phyloP scores from a whole-genome alignment of 2,888 invertebrate species.

The Conops quadrifasciatus region DNA sequence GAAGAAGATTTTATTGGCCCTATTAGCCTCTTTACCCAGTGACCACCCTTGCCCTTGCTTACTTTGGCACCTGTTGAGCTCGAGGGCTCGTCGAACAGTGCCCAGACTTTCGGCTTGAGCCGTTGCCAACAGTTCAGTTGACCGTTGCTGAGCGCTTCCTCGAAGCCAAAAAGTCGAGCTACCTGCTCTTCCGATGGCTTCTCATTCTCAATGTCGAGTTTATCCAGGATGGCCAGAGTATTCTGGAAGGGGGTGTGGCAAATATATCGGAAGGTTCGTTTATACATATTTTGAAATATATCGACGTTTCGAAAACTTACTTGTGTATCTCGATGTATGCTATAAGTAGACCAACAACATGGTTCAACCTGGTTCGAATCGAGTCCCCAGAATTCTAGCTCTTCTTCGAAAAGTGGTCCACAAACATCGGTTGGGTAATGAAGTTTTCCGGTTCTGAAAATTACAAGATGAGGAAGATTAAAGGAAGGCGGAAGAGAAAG shows the following conservation, averaged over 20 bases:
- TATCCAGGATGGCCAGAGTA: slow-evolving; percentile 93
- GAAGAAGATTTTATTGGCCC: no score
- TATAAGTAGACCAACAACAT: slow-evolving; percentile 98
- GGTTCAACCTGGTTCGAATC: slow-evolving; percentile 98
- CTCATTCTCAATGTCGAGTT: slow-evolving; percentile 93
- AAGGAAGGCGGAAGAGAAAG: not conserved
- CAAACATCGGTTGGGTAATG: slow-evolving; percentile 98
- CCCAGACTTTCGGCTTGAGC: slow-evolving; percentile 91
- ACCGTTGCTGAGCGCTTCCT: slow-evolving; percentile 83
- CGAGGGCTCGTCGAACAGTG: slow-evolving; percentile 95
- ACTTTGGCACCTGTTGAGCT: slow-evolving; percentile 93
- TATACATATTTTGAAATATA: not conserved
- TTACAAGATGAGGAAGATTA: not conserved
- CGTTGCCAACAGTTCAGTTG: slow-evolving; percentile 87
- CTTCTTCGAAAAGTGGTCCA: slow-evolving; percentile 94
- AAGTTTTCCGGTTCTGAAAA: slow-evolving; percentile 84
- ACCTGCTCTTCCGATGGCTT: slow-evolving; percentile 92
- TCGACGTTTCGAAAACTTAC: slow-evolving; percentile 63
- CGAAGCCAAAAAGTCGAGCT: slow-evolving; percentile 89
- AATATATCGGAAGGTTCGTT: not conserved
- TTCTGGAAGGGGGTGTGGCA: slow-evolving; percentile 69
- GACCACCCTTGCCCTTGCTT: slow-evolving; percentile 48
- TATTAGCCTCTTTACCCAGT: no score
- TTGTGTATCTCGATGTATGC: slow-evolving; percentile 84
- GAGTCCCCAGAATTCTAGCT: slow-evolving; percentile 95